These are phyloP conservation scores for Tor tambroides DNA, from an alignment of 2,113 vertebrate genomes.

Conservation along the genomic window DNA sequence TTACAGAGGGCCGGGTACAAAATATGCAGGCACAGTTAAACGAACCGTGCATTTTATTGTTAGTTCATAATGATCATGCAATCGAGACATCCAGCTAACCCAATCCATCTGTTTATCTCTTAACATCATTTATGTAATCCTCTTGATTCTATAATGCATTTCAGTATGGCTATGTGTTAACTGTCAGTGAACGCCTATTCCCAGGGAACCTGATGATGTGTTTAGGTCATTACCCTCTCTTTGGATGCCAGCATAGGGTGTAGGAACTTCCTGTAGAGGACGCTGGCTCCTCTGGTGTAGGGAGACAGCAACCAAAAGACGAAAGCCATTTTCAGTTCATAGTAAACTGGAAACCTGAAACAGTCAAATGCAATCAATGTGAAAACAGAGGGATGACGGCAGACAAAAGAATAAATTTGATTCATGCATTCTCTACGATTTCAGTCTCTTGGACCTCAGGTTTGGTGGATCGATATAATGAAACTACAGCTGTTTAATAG, in stretches of 20 bases:
- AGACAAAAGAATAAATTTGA: not conserved
- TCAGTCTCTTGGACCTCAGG: not conserved
- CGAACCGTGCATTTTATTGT: not conserved
- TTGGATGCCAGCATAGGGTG: slow-evolving; percentile 87
- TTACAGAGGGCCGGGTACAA: not conserved
- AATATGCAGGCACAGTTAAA: not conserved
- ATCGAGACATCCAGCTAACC: not conserved
- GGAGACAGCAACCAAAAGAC: slow-evolving; percentile 88
- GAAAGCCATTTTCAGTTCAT: slow-evolving; percentile 87
- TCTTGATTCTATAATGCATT: not conserved
- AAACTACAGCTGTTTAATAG: too few relatives aligned
- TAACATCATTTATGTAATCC: not conserved
- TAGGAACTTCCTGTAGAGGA: slow-evolving; percentile 88
- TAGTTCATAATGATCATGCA: not conserved
- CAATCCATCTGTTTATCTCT: not conserved
- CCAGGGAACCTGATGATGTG: not conserved
- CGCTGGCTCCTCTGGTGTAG: slow-evolving; percentile 86
- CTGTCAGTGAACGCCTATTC: not conserved
- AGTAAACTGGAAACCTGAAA: slow-evolving; percentile 87
- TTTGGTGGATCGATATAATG: not conserved
- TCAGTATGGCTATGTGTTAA: not conserved
- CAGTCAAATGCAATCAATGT: not conserved
- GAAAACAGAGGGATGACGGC: not conserved
- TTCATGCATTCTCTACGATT: not conserved
- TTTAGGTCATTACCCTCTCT: slow-evolving; percentile 80